Conservation (phyloP, 2,113 vertebrate species). For the Motacilla tschutschensis region DNA sequence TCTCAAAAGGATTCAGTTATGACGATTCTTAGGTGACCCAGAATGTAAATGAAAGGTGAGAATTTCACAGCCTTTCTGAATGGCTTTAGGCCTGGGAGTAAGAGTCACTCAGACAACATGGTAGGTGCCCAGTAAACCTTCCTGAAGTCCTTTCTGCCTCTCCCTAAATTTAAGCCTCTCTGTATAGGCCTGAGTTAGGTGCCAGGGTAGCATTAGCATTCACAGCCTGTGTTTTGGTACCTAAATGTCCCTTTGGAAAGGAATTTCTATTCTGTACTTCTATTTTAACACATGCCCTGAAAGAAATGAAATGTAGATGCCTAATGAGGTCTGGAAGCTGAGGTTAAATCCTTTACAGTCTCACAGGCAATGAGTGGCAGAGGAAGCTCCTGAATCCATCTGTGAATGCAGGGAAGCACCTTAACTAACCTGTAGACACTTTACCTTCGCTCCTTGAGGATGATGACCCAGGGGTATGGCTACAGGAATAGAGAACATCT, state of each 20-base stretch:
- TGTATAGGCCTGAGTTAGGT: neutral
- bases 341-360: neutral
- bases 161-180: neutral
- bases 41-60: neutral
- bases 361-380: neutral
- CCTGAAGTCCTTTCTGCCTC: neutral
- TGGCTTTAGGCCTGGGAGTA: neutral
- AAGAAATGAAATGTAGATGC: neutral
- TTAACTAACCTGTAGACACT: neutral
- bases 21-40: neutral
- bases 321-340: neutral
- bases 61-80: neutral
- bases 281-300: neutral
- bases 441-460: neutral
- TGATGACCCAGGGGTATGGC: neutral
- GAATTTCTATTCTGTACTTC: neutral
- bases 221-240: neutral
- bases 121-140: neutral
- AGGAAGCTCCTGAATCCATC: neutral
- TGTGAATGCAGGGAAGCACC: neutral
- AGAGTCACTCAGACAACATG: neutral
- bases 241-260: neutral
- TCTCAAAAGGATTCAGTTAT: neutral
- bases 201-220: neutral
- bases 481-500: neutral